Evolutionary conservation across 2,797 vertebrate species (phyloP).

Genomic region (Bucorvus abyssinicus): DNA sequence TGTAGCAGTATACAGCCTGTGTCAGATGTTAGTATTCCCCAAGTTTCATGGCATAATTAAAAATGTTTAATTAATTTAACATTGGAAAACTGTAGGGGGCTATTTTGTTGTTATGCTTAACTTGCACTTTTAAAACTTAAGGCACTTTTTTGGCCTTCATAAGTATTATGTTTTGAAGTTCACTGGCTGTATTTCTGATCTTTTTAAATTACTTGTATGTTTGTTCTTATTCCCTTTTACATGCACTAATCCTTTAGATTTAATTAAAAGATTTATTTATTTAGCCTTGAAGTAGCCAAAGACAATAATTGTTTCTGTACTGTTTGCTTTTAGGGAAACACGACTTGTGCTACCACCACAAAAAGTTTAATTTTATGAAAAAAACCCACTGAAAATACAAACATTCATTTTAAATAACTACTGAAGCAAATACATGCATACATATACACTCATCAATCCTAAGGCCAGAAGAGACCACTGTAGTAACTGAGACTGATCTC

Average conservation of each 20-base stretch:
- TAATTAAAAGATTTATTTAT: not conserved
- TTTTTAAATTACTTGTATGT: not conserved
- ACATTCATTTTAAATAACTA: not conserved
- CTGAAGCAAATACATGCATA: not conserved
- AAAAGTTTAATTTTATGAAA: not conserved
- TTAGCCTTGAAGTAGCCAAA: not conserved
- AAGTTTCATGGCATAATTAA: not conserved
- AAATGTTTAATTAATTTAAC: not conserved
- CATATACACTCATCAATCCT: not conserved
- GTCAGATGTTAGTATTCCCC: not conserved
- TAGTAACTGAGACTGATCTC: not conserved
- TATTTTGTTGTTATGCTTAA: not conserved
- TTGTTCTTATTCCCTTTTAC: not conserved
- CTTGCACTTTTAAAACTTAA: not conserved
- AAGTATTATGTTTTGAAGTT: not conserved
- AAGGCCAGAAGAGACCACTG: not conserved
- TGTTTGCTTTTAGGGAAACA: not conserved
- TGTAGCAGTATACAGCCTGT: not conserved
- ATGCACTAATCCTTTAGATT: not conserved
- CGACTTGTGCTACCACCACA: not conserved
- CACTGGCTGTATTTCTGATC: not conserved
- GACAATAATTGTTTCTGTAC: not conserved
- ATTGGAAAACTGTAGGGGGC: not conserved
- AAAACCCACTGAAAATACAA: not conserved
- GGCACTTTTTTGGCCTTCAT: not conserved